Evolutionary conservation across 2,113 vertebrate genomes (phyloP).

Genomic region (Scophthalmus maximus): DNA sequence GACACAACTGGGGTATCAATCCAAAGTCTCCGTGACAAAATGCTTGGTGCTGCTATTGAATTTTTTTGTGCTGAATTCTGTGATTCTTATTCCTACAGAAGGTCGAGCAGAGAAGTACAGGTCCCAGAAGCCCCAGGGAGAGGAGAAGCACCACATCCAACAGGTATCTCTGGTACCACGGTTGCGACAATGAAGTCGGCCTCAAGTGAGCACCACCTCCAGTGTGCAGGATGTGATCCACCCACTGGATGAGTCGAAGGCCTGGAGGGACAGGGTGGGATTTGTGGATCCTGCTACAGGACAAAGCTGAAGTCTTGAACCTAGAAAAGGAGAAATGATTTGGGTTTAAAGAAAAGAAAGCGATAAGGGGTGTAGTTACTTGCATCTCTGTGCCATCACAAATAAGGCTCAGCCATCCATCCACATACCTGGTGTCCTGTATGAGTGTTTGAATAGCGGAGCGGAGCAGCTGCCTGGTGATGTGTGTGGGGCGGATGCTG

Average conservation of each 20-base stretch:
- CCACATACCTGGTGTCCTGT: slow-evolving; percentile 72
- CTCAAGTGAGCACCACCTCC: slow-evolving; percentile 74
- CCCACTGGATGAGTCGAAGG: slow-evolving; percentile 76
- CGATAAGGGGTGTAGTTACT: background rate
- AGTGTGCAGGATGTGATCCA: slow-evolving; percentile 78
- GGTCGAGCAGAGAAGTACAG: slow-evolving; percentile 57
- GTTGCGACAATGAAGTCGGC: slow-evolving; percentile 65
- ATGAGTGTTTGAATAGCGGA: slow-evolving; percentile 72
- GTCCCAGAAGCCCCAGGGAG: slow-evolving; percentile 40
- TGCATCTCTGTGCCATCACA: background rate
- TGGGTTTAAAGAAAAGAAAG: background rate
- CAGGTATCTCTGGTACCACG: slow-evolving; percentile 78
- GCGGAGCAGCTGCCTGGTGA: slow-evolving; percentile 69
- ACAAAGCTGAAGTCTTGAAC: slow-evolving; percentile 77
- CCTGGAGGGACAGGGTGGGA: slow-evolving; percentile 76
- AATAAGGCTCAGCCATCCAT: background rate
- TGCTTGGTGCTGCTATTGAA: slow-evolving; percentile 9
- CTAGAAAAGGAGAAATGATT: slow-evolving; percentile 42
- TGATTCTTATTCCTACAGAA: background rate
- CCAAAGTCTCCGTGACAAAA: background rate
- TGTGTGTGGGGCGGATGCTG: slow-evolving; percentile 57
- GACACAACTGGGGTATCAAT: background rate
- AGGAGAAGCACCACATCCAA: slow-evolving; percentile 76
- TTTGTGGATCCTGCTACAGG: slow-evolving; percentile 68
- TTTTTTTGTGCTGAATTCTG: slow-evolving; percentile 57